These are phyloP conservation scores for Entomyzon cyanotis DNA, from an alignment of 2,113 vertebrate genomes.

Conservation along the genomic window DNA sequence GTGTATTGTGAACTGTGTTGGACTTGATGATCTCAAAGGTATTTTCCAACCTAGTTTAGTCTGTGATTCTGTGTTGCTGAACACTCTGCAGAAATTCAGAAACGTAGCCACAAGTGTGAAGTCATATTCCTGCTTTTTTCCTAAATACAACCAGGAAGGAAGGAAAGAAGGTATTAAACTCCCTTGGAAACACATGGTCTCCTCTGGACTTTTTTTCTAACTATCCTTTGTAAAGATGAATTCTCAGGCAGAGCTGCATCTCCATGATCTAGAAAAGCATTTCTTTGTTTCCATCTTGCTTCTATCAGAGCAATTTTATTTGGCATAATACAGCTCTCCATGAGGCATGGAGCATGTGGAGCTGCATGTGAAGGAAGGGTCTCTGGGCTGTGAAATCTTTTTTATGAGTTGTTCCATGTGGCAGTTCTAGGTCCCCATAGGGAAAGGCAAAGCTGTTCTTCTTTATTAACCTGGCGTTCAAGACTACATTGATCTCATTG, in stretches of 20 bases:
- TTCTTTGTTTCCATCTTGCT: background rate
- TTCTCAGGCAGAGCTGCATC: background rate
- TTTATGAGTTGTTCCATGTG: background rate
- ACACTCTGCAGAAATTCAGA: background rate
- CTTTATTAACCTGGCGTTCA: constrained; percentile 17
- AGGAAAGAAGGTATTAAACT: background rate
- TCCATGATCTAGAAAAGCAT: background rate
- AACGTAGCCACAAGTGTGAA: background rate
- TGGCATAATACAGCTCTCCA: background rate
- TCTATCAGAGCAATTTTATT: background rate
- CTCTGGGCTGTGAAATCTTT: background rate
- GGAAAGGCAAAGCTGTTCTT: background rate
- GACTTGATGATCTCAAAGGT: too few relatives aligned
- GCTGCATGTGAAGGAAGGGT: background rate
- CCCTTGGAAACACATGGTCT: background rate
- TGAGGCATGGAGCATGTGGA: background rate
- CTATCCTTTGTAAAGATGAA: background rate
- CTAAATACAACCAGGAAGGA: background rate
- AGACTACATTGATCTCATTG: background rate
- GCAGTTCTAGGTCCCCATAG: background rate
- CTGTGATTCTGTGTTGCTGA: background rate
- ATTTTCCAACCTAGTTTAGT: too few relatives aligned
- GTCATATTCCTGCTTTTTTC: background rate
- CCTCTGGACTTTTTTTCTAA: background rate
- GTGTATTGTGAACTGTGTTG: background rate